Evolutionary conservation across 1,140 invertebrate species (phyloP).

Genomic region (Diabrotica virgifera): DNA sequence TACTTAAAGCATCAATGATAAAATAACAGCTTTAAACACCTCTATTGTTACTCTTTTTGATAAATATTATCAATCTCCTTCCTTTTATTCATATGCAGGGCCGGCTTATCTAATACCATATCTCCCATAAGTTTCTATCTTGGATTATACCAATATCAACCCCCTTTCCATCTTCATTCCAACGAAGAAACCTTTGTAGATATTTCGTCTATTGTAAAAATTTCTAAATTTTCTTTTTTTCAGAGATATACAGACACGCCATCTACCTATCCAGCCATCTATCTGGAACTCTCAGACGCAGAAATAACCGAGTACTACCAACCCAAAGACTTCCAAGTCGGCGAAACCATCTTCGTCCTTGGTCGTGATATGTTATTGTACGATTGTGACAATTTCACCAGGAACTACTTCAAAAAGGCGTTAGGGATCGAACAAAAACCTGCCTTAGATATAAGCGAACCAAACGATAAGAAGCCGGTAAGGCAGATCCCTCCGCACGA

Average conservation of each 20-base stretch:
- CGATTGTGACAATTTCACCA: conserved; percentile 78
- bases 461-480: conserved; percentile 22
- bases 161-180: too few species aligned
- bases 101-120: too few species aligned
- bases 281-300: conserved; percentile 63
- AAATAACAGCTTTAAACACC: too few species aligned
- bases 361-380: conserved; percentile 70
- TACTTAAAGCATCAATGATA: too few species aligned
- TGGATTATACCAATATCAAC: too few species aligned
- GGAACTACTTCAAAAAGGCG: conserved; percentile 58
- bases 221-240: background rate
- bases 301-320: conserved; percentile 72
- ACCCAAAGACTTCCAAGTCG: conserved; percentile 72
- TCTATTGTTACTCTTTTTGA: too few species aligned
- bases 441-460: conserved; percentile 36
- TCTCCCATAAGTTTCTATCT: too few species aligned
- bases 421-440: conserved; percentile 43
- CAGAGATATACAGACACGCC: conserved; percentile 70
- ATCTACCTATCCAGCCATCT: conserved; percentile 54
- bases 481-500: conserved; percentile 59
- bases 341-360: conserved; percentile 64
- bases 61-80: too few species aligned
- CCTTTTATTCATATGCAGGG: too few species aligned
- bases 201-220: too few species aligned
- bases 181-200: too few species aligned